Evolutionary conservation across 2,888 invertebrate species (phyloP), one percentile per base, ranked within the genome.

Genomic region (Drosophila greeni): DNA sequence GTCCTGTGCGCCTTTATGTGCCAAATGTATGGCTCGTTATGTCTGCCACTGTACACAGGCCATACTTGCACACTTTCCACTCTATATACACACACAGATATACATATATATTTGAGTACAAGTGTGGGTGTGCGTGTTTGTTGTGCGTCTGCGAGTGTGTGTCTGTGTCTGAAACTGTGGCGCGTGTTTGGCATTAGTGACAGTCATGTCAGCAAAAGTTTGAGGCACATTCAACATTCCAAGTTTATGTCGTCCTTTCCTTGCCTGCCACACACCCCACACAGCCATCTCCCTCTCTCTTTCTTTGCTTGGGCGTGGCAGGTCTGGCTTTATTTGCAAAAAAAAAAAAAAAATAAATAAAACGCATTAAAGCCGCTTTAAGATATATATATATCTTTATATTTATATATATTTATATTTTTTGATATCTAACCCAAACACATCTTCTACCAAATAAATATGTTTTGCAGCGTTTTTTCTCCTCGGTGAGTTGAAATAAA

Each of bases 121-220:
- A 33, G 48, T 51, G 14, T 54, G 26, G 42, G 66, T 52, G 47
- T 73, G 24, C 57, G 40, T 56, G 62, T 64, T 51, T 60, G 52
- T 51, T 66, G 66, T 48, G 66, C 54, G 47, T 47, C 39, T 53
- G 45, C 29, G 34, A 31, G 37, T 48, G 51, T 54, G 74, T 76
- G 54, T 55, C 66, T 84, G 74, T 80, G 83, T 81, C 72, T 85
- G 81, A 80, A 81, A 81, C 70, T 81, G 76, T 81, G 85, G 85
- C 81, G 81, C 81, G 85, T 81, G 85, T 85, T 85, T 81, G 81
- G 81, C 81, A 85, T 81, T 81, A 81, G 81, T 85, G 84, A 81
- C 81, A 81, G 81, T 83, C 81, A 80, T 85, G 85, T 85, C 81
- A 85, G 81, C 85, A 83, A 84, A 84, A 81, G 75, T 81, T 81